Conservation (phyloP, 2,888 invertebrate species). For the Stegophylla sp. region DNA sequence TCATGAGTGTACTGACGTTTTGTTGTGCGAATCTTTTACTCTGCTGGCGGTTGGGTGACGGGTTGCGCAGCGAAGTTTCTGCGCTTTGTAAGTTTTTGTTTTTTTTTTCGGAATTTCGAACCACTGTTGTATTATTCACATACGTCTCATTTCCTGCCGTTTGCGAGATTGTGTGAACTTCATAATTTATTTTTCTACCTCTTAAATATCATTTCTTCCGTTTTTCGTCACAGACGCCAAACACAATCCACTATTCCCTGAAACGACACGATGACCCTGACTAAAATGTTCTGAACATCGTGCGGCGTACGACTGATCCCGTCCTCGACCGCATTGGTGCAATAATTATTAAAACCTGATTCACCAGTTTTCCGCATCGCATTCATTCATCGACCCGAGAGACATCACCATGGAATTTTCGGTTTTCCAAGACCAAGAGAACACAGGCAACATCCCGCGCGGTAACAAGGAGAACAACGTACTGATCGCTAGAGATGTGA, state of each 20-base stretch:
- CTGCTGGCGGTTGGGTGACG: constrained; percentile 41
- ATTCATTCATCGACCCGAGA: not conserved
- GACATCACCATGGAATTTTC: constrained; percentile 66
- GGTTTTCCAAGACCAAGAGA: constrained; percentile 67
- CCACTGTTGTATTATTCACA: not conserved
- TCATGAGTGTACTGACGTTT: not conserved
- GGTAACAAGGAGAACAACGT: constrained; percentile 36
- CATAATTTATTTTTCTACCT: not conserved
- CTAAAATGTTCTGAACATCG: too few relatives aligned
- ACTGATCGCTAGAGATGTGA: not conserved
- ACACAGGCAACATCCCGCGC: constrained; percentile 62
- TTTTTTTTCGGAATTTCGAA: not conserved
- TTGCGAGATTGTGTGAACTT: not conserved
- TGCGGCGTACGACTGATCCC: too few relatives aligned
- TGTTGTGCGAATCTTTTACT: constrained; percentile 25
- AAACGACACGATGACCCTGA: too few relatives aligned
- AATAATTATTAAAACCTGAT: not conserved
- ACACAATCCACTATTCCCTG: too few relatives aligned
- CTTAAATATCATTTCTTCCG: too few relatives aligned
- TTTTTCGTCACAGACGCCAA: too few relatives aligned
- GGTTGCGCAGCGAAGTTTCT: constrained; percentile 24
- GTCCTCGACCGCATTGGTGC: too few relatives aligned
- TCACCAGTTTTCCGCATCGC: too few relatives aligned
- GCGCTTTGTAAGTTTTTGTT: not conserved
- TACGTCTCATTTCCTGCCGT: not conserved